Evolutionary conservation across 64 coral and sea anemone genomes (phyloP).

Genomic region (Stichodactyla mertensii): DNA sequence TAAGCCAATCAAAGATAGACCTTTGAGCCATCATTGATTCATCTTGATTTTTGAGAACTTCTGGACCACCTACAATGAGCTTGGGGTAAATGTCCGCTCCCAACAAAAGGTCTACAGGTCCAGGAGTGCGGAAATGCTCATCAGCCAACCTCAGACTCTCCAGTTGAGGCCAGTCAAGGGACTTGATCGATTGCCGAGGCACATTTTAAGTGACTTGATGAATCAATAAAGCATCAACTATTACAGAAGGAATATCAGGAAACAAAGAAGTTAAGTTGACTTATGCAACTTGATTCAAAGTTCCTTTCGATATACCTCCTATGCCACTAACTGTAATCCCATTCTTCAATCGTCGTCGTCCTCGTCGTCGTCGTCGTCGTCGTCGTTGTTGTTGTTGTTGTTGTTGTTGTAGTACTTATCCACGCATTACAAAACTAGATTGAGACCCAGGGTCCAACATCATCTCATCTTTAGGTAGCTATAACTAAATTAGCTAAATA

Average conservation of each 20-base stretch:
- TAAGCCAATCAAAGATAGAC: too few species aligned
- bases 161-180: not conserved
- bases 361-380: too few species aligned
- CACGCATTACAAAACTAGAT: slow-evolving; percentile 45
- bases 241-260: not conserved
- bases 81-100: not conserved
- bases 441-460: slow-evolving; percentile 42
- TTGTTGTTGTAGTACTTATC: slow-evolving; percentile 1
- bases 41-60: too few species aligned
- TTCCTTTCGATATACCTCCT: not conserved
- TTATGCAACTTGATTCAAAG: not conserved
- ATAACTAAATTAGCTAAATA: too few species aligned
- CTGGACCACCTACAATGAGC: too few species aligned
- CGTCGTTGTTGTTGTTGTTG: too few species aligned
- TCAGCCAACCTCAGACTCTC: not conserved
- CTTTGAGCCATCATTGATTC: too few species aligned
- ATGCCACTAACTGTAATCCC: not conserved
- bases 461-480: too few species aligned
- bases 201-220: not conserved
- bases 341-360: slow-evolving; percentile 35
- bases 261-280: not conserved
- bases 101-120: not conserved
- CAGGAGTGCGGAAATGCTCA: not conserved
- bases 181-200: not conserved
- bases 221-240: not conserved